Evolutionary conservation across 2,113 vertebrate species (phyloP).

Genomic region (Miniopterus natalensis): DNA sequence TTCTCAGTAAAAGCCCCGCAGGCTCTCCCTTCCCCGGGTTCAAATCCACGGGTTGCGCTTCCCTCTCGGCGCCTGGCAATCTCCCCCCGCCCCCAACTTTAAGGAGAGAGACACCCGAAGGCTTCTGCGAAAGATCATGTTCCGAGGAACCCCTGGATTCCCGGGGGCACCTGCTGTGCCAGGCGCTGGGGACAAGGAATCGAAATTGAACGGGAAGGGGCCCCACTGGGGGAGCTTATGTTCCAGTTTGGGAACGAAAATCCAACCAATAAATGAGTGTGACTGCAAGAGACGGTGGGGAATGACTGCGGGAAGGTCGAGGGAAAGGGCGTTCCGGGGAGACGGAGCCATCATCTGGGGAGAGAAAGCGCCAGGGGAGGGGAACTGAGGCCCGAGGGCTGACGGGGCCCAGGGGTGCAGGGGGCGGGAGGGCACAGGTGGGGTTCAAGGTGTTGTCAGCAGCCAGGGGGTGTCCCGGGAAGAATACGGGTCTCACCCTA

Average conservation of each 20-base stretch:
- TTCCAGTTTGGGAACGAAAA: background rate
- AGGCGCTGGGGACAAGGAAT: background rate
- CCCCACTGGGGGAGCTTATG: accelerated
- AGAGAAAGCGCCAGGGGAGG: too few relatives aligned
- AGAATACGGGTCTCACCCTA: background rate
- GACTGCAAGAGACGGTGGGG: background rate
- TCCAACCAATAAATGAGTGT: background rate
- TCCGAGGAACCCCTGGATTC: background rate
- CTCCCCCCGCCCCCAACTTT: background rate
- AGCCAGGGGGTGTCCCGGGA: accelerated
- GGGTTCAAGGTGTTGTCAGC: accelerated
- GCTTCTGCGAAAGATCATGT: accelerated
- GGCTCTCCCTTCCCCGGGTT: too few relatives aligned
- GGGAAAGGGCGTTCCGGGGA: background rate
- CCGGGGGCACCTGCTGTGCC: accelerated
- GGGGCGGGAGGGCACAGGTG: too few relatives aligned
- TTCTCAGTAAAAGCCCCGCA: accelerated
- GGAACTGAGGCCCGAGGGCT: accelerated
- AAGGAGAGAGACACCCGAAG: background rate
- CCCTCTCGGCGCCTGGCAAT: background rate
- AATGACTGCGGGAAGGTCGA: background rate
- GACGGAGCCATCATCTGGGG: background rate
- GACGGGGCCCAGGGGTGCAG: accelerated
- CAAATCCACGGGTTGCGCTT: too few relatives aligned
- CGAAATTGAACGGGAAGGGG: accelerated